Conservation (phyloP, 2,797 vertebrate genomes). For the Tiaroga cobitis region DNA sequence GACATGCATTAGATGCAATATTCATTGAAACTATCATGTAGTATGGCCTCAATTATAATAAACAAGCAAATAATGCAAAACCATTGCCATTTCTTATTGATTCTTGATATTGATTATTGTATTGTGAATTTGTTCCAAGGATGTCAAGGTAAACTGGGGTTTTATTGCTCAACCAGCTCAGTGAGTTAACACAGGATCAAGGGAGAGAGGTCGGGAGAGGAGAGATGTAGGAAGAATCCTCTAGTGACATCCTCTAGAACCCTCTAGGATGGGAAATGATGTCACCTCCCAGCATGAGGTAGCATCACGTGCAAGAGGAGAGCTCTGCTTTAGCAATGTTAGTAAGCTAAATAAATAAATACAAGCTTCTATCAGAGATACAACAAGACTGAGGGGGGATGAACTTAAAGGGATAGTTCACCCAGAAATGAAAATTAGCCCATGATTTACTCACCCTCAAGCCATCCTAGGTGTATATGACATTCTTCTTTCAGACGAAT, state of each 20-base stretch:
- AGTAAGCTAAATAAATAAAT: conserved; percentile 8
- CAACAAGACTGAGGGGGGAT: not conserved
- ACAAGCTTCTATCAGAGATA: not conserved
- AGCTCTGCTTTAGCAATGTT: not conserved
- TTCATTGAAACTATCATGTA: not conserved
- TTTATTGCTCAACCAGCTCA: not conserved
- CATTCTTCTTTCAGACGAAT: no score
- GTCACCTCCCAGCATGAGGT: conserved; percentile 20
- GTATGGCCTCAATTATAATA: not conserved
- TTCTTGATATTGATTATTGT: not conserved
- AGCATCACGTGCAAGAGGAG: conserved; percentile 1
- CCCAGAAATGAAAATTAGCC: no score
- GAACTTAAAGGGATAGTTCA: not conserved
- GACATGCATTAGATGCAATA: not conserved
- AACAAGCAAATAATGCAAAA: not conserved
- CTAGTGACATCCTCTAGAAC: not conserved
- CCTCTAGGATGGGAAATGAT: conserved; percentile 14
- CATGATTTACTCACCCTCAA: no score
- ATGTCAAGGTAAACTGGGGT: not conserved
- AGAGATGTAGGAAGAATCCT: conserved; percentile 8
- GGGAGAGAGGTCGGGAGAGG: not conserved
- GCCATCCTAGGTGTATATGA: no score
- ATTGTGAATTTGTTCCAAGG: not conserved
- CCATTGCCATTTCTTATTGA: not conserved
- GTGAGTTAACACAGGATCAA: conserved; percentile 10